Base-by-base conservation (phyloP, 2,113 vertebrate genomes). In the Seriola quinqueradiata region DNA sequence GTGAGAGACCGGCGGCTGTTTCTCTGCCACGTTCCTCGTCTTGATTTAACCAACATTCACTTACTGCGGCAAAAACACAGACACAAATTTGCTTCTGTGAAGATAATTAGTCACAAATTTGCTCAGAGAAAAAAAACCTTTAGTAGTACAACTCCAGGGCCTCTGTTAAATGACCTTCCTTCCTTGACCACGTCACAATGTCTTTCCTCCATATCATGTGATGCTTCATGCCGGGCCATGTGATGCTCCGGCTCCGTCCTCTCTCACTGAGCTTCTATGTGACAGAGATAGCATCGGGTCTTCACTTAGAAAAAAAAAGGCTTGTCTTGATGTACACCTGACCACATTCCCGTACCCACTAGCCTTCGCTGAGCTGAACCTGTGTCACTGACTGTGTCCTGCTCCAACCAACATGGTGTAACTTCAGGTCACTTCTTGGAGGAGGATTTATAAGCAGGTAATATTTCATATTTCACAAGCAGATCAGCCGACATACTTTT, bases 131-230 rank as follows among this genome's bases (percentile, higher is more conserved):
- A 54, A 7, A 77, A 7, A 77, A 66, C 3, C 59, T 60, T 76
- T 23, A 63, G 32, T 48, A 69, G 36, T 28, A 28, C 25, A 65
- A 40, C 88, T 75, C 21, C 13, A 0, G 78, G 88, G 73, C 36
- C 0, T 81, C 42, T 38, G 6, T 70, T 72, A 72, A 64, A 75
- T 70, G 50, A 66, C 66, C 68, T 71, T 48, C 17, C 44, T 52
- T 63, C 17, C 44, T 52, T 63, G 76, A 84, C 50, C 63, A 58
- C 58, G 52, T 79, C 76, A 87, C 73, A 89, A 50, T 66, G 83
- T 69, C n/a, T 82, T 83, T 81, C 14, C 65, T 76, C 68, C 34
- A 25, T 36, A 70, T 82, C 90, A 91, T 89, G 87, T 90, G 90
- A 88, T 64, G 64, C 67, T 89, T 81, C 46, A 48, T 79, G 83